Evolutionary conservation across 2,797 vertebrate genomes (phyloP).

Genomic region (Simalia tracyae): DNA sequence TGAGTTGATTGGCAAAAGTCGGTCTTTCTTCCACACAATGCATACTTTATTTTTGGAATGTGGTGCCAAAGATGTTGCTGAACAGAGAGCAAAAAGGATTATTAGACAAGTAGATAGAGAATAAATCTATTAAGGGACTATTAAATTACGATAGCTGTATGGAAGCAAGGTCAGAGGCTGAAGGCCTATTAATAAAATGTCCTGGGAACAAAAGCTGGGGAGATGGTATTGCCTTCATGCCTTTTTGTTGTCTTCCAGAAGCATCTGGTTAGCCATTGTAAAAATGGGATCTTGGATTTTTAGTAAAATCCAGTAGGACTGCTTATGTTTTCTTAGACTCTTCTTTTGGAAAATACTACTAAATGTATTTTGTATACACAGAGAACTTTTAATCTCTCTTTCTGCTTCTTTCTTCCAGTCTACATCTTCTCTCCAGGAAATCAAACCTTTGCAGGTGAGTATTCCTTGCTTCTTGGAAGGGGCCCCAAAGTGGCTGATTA

Average conservation of each 20-base stretch:
- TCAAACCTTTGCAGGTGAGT: conserved; percentile 56
- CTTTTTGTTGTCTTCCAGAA: neutral
- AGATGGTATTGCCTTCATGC: neutral
- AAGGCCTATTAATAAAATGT: neutral
- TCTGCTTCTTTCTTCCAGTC: conserved; percentile 49
- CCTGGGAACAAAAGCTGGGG: neutral
- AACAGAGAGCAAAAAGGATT: neutral
- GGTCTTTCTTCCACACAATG: neutral
- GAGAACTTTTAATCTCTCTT: neutral
- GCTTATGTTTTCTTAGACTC: neutral
- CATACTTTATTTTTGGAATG: neutral
- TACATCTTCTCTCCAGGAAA: conserved; percentile 42
- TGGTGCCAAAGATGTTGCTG: neutral
- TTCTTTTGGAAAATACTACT: neutral
- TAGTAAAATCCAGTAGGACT: neutral
- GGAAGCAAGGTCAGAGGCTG: neutral
- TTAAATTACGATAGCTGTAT: neutral
- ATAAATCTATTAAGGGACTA: neutral
- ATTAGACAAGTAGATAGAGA: neutral
- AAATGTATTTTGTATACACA: neutral
- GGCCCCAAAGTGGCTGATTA: neutral
- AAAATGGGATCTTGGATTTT: neutral
- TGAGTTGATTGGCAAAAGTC: neutral
- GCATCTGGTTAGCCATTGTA: neutral
- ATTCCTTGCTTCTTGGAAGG: too few species aligned